These are phyloP conservation scores for Zoanthus sansibaricus DNA, from an alignment of 92 coral and sea anemone genomes.

Conservation along the genomic window DNA sequence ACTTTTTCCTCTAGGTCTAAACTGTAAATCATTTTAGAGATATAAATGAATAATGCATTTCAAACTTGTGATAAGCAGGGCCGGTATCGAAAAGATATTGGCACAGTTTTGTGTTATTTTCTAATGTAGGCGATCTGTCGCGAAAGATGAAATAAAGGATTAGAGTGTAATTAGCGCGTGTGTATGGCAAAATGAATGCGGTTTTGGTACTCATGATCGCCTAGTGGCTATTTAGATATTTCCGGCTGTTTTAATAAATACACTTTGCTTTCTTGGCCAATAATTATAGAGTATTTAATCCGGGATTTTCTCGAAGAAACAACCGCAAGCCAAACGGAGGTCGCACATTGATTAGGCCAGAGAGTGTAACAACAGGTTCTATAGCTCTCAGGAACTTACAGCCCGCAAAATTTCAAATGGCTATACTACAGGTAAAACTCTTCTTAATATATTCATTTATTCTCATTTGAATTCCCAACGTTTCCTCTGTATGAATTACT, in stretches of 20 bases:
- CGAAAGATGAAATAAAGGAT: conserved; percentile 17
- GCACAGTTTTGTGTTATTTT: background rate
- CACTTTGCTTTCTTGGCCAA: conserved; percentile 62
- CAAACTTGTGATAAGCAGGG: conserved; percentile 2
- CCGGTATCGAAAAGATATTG: conserved; percentile 28
- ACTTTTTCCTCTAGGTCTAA: background rate
- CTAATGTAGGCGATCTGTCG: conserved; percentile 1
- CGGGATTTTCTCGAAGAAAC: conserved; percentile 65
- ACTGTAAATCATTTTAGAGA: background rate
- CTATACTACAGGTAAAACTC: conserved; percentile 72
- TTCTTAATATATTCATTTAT: conserved; percentile 34
- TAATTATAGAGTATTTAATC: conserved; percentile 58
- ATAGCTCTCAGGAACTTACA: conserved; percentile 14
- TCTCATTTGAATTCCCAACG: conserved; percentile 27
- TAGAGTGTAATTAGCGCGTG: conserved; percentile 29
- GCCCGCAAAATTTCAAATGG: conserved; percentile 68
- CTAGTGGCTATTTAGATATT: conserved; percentile 71
- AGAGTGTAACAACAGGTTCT: conserved; percentile 8
- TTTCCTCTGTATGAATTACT: conserved; percentile 28
- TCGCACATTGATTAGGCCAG: conserved; percentile 46
- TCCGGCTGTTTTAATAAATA: conserved; percentile 77
- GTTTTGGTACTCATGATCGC: conserved; percentile 38
- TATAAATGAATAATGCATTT: conserved; percentile 34
- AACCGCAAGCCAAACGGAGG: conserved; percentile 80
- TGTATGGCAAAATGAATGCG: conserved; percentile 31